Conservation (phyloP, 2,888 invertebrate genomes). For the Encarsia formosa region DNA sequence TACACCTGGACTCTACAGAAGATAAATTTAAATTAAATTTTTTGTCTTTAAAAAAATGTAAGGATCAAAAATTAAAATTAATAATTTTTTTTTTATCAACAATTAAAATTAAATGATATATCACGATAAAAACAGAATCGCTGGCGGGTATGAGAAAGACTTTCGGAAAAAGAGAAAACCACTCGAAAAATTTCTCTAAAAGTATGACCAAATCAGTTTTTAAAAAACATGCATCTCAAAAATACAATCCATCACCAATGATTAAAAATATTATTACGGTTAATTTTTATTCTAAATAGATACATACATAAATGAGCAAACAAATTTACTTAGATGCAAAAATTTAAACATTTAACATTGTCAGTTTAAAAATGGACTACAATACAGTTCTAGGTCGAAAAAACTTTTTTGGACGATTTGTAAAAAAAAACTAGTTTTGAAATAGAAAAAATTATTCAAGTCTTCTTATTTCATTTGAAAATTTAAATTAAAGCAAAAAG, state of each 20-base stretch:
- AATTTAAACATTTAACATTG: too few species aligned
- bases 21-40: too few species aligned
- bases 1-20: too few species aligned
- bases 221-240: conserved; percentile 29
- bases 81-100: not conserved
- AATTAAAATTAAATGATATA: conserved; percentile 1
- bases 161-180: conserved; percentile 25
- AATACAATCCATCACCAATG: conserved; percentile 44
- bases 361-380: too few species aligned
- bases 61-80: not conserved
- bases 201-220: conserved; percentile 22
- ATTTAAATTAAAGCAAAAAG: too few species aligned
- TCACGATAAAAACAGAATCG: conserved; percentile 18
- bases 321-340: conserved; percentile 37
- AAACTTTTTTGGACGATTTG: too few species aligned
- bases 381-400: too few species aligned
- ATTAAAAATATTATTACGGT: conserved; percentile 14
- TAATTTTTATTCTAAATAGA: conserved; percentile 19
- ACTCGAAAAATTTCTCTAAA: conserved; percentile 34
- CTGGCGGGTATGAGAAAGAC: conserved; percentile 16
- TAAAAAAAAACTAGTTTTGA: too few species aligned
- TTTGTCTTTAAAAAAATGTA: not conserved
- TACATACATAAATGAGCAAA: conserved; percentile 23
- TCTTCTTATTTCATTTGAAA: too few species aligned
- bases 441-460: too few species aligned